Evolutionary conservation across 1,140 invertebrate genomes (phyloP).

Genomic region (Ctenoplectra terminalis): DNA sequence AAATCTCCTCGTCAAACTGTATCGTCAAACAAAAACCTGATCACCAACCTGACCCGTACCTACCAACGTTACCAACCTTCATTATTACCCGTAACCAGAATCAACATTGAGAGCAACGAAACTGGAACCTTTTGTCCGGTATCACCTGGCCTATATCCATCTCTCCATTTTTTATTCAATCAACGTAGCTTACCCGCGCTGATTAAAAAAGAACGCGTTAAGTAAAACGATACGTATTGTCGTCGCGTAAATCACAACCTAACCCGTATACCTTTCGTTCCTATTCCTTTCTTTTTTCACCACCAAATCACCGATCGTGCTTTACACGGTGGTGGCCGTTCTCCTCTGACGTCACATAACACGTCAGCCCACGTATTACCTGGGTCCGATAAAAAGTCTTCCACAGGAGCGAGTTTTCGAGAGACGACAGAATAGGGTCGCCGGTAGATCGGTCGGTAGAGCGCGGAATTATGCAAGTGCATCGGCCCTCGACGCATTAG

Average conservation of each 20-base stretch:
- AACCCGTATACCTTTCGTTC: background rate
- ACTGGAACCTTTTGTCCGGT: background rate
- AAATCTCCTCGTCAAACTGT: too few relatives aligned
- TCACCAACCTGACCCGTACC: too few relatives aligned
- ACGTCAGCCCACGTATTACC: conserved; percentile 30
- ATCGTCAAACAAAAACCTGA: too few relatives aligned
- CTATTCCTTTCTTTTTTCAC: background rate
- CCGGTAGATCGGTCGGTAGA: conserved; percentile 40
- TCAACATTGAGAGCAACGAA: background rate
- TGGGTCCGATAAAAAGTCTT: conserved; percentile 33
- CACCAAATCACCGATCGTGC: conserved; percentile 22
- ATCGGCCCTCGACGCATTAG: conserved; percentile 43
- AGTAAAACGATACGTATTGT: too few relatives aligned
- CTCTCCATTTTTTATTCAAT: too few relatives aligned
- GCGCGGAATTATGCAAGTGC: conserved; percentile 55
- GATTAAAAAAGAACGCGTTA: too few relatives aligned
- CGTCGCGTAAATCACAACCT: too few relatives aligned
- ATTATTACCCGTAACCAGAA: background rate
- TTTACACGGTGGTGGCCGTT: background rate
- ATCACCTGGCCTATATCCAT: background rate
- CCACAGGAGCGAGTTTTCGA: conserved; percentile 17
- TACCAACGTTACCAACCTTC: too few relatives aligned
- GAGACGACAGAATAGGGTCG: conserved; percentile 33
- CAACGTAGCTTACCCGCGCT: too few relatives aligned
- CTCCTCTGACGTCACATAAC: conserved; percentile 36